These are phyloP conservation scores for Malurus melanocephalus DNA, from an alignment of 2,113 vertebrate genomes.

Conservation along the genomic window DNA sequence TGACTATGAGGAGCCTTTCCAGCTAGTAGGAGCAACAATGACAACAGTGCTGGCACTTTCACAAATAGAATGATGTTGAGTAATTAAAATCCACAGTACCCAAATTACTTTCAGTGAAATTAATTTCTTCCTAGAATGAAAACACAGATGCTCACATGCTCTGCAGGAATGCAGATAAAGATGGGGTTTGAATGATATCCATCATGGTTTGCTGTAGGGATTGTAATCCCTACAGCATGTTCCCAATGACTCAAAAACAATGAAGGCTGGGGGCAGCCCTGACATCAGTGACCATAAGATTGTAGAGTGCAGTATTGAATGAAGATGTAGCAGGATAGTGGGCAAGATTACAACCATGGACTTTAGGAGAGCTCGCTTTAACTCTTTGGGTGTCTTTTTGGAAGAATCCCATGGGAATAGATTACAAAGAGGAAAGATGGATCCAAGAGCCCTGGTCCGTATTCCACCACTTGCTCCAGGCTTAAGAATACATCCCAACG, in stretches of 20 bases:
- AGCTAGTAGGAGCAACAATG: fast-evolving
- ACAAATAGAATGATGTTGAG: background rate
- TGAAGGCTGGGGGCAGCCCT: background rate
- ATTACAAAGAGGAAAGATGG: background rate
- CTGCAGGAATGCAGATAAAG: background rate
- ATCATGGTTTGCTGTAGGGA: background rate
- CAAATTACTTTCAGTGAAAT: background rate
- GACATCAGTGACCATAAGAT: background rate
- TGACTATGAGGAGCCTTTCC: background rate
- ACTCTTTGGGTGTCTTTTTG: background rate
- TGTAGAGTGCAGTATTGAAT: background rate
- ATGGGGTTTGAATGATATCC: background rate
- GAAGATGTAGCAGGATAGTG: background rate
- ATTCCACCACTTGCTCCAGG: no score
- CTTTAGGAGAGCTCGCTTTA: background rate
- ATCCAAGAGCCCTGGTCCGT: fast-evolving
- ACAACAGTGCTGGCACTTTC: background rate
- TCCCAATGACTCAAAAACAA: background rate
- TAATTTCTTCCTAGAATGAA: background rate
- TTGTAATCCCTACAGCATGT: background rate
- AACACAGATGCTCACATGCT: background rate
- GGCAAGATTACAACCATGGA: background rate
- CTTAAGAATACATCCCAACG: background rate
- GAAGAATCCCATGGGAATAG: background rate
- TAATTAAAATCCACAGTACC: background rate